Conservation (phyloP, 2,113 vertebrate species). For the Setophaga coronata region DNA sequence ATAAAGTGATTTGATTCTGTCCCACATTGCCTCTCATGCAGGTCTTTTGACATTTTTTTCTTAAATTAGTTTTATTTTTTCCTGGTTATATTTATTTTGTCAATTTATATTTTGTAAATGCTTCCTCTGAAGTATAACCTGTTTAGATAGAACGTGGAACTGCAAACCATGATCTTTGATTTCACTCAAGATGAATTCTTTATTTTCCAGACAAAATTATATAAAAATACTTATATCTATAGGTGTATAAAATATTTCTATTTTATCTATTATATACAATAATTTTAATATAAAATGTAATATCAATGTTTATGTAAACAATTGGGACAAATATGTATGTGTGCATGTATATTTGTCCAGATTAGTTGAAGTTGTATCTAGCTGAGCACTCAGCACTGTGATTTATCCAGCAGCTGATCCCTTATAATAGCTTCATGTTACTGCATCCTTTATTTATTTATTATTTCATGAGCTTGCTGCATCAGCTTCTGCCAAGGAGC, state of each 20-base stretch:
- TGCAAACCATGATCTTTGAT: background rate
- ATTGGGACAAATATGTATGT: background rate
- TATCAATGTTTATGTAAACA: background rate
- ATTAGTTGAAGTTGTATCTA: background rate
- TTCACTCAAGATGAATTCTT: background rate
- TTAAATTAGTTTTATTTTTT: background rate
- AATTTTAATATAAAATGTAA: background rate
- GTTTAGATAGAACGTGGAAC: background rate
- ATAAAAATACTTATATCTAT: background rate
- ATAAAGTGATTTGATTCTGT: background rate
- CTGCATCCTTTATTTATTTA: conserved; percentile 59
- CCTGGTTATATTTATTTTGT: background rate
- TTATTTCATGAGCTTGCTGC: conserved; percentile 27
- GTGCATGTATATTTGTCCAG: background rate
- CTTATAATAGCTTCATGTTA: conserved; percentile 45
- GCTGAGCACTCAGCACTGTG: background rate
- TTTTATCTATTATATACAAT: background rate
- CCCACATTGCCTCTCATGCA: background rate
- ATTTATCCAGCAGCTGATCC: conserved; percentile 36
- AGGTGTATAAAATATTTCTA: background rate
- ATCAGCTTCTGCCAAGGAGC: conserved; percentile 3
- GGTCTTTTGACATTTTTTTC: background rate
- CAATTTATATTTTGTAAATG: background rate
- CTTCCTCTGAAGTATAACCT: background rate
- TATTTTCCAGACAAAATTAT: background rate